Evolutionary conservation across 2,888 invertebrate species (phyloP), one percentile per base, ranked within the genome.

Genomic region (Argynnis bischoffii): DNA sequence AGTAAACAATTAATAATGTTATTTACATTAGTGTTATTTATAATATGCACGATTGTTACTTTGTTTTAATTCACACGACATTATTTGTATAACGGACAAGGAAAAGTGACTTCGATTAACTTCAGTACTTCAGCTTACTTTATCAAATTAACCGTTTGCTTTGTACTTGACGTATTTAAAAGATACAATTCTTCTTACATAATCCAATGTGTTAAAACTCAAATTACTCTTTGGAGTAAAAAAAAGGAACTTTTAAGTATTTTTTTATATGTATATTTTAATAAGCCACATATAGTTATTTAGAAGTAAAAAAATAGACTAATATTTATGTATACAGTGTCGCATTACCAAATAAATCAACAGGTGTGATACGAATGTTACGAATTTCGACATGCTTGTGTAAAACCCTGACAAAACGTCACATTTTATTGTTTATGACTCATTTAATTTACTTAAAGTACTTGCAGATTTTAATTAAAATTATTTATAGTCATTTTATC

Each of bases 331-430:
- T 57, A 53, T 57, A 68, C 41, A 50, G 11, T 18, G 18, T 47
- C 26, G 46, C 55, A 53, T 53, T 61, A 65, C 59, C 60, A 67
- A 69, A 67, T 51, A 69, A 71, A 69, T 69, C 71, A 74, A 73
- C 72, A 76, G 74, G 71, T 77, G 74, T 72, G 65, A n/a, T 63
- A 59, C 72, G 66, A 73, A 73, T 72, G 63, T 65, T 67, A 71
- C 63, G 31, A 69, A 72, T 71, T 74, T 69, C 57, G 53, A 71
- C 65, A 70, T 66, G 64, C 63, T 65, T 64, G 68, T 64, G 61
- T 67, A 72, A 72, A 75, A 69, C 68, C 71, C 73, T 71, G 71
- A 67, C 66, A 65, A 67, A 68, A 72, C 70, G 71, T 74, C 66
- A 74, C 61, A 18, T 63, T 64, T 65, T 55, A 66, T 66, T 55